Base-by-base conservation (phyloP, 2,888 invertebrate species). In the Tenthredo livida region DNA sequence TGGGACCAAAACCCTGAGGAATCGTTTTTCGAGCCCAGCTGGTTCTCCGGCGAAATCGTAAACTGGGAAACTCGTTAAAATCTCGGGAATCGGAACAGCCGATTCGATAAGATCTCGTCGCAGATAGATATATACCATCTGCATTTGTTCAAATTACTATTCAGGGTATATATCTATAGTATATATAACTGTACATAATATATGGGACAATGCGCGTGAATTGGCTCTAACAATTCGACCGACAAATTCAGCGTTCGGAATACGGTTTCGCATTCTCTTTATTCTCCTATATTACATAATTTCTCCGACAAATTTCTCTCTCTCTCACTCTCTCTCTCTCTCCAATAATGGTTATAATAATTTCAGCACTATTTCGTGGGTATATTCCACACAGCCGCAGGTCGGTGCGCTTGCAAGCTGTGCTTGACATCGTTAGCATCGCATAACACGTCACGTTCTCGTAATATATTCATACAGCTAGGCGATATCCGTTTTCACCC, bases 1-100 rank as follows among this genome's bases (percentile, higher is more conserved):
- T 47, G 43, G 70, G 21, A 73, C 40, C n/a, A 73, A 73, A 73
- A 73, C 73, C 73, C 73, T 25, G 43, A 73, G 73, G 73, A 43
- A 73, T 43, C 73, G 40, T 86, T 84, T 84, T 84, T 86, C 83
- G 67, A 54, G 54, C 15, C 54, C 77, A 77, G 77, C 77, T 77
- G 50, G 25, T 77, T 54, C 54, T 37, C 29, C 77, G 21, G 17
- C 6, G 2, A n/a, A n/a, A 37, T 77, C 77, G 77, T 77, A 77
- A 77, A 77, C 50, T 77, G 25, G 29, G 50, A 50, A 77, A 54
- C 54, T 77, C 77, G 77, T 77, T 77, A 29, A 77, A 50, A 50
- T 77, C 77, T 9, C 29, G 50, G 54, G 54, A 77, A 77, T 77
- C 77, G 77, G 12, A 9, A 54, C 29, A 73, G 43, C 9, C 72